Base-by-base conservation (phyloP, 2,888 invertebrate species). In the Teleogryllus oceanicus region DNA sequence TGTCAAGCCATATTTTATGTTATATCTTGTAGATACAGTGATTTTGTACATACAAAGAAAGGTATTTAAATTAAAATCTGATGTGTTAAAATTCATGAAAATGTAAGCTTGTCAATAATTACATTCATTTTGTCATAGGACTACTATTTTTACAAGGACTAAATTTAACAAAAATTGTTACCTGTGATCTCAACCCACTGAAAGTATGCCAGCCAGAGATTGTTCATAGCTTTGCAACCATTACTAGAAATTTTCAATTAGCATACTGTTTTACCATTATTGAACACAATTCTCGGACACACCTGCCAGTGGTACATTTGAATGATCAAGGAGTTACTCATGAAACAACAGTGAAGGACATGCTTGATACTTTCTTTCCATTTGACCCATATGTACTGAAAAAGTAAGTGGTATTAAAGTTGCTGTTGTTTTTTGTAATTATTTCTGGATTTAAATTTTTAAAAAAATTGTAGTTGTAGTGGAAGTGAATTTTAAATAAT, bases 1-100 rank as follows among this genome's bases (percentile, higher is more conserved):
- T 97, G 97, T 84, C 98, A 99, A 87, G 93, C 96, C 0, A 89
- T 98, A 76, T 98, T 99, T 88, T 97, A 98, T 87, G 89, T 97
- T 20, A 92, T 99, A 81, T 94, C 95, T 0, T 98, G 97, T 86
- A 92, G 96, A 81, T 94, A 96, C 86, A 93, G 92, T 84, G 94
- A 97, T 85, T 89, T 98, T 83, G 92, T 96, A 76, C 90, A 89
- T 80, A 91, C 89, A 84, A 92, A 92, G 86, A 93, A 94, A 88
- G 93, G 96, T 95, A 87, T 89, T 81, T 78, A n/a, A n/a, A 62
- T 11, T 84, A 50, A 11, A 82, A 18, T 21, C 76, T n/a, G 20
- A 18, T 76, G 12, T 76, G 10, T 21, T 76, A 37, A 11, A 76
- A 76, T 76, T 13, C 20, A 62, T 18, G 62, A n/a, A 11, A 62